These are phyloP conservation scores for Masticophis lateralis DNA, from an alignment of 2,797 vertebrate species.

Conservation along the genomic window DNA sequence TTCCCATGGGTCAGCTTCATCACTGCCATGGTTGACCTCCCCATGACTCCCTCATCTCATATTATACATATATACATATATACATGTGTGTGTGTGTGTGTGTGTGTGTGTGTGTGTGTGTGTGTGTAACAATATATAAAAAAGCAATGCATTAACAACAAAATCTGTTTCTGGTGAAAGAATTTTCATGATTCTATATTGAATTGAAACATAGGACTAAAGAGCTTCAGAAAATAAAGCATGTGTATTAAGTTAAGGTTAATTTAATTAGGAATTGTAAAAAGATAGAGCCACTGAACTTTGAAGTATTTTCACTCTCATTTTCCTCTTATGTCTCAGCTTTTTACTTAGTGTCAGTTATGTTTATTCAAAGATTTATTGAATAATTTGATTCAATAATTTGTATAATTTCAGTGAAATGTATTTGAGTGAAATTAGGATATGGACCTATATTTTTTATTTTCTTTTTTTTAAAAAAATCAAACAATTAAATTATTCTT, in stretches of 20 bases:
- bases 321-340: background rate
- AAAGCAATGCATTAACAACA: background rate
- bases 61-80: accelerated
- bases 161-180: background rate
- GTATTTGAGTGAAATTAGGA: background rate
- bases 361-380: background rate
- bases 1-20: conserved; percentile 24
- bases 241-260: background rate
- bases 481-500: background rate
- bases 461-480: background rate
- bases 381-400: background rate
- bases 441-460: background rate
- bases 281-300: background rate
- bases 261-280: background rate
- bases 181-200: background rate
- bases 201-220: background rate
- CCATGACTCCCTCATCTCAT: conserved; percentile 16
- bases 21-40: conserved; percentile 48
- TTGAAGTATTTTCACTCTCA: background rate
- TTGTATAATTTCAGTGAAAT: background rate
- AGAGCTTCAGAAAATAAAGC: background rate
- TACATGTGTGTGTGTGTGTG: background rate
- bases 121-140: background rate
- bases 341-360: background rate
- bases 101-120: background rate